A percentile compares a stretch with the other conserved stretches of the same genome.
phyloP scores from a whole-genome alignment of 2,888 invertebrate species.

The Pharmacophagus antenor region DNA sequence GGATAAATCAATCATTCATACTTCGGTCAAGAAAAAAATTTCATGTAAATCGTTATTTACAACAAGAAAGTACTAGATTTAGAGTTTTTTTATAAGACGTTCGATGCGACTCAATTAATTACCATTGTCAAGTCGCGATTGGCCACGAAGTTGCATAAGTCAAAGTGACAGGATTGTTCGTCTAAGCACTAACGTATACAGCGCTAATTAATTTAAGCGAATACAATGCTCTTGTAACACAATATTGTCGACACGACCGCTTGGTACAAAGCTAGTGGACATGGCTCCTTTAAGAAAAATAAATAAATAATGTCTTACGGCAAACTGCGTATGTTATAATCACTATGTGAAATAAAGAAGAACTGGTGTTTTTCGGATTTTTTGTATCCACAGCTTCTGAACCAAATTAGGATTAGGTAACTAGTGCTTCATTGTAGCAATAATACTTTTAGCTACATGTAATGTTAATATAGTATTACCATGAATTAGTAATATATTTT shows the following conservation, averaged over 20 bases:
- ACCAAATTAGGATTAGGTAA: too few relatives aligned
- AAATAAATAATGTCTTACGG: too few relatives aligned
- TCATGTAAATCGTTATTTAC: neutral
- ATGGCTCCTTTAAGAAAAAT: slow-evolving; percentile 8
- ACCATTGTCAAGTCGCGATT: slow-evolving; percentile 25
- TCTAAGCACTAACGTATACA: slow-evolving; percentile 36
- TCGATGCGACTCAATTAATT: neutral
- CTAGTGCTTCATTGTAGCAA: too few relatives aligned
- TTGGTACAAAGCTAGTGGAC: slow-evolving; percentile 8
- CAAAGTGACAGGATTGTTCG: slow-evolving; percentile 43
- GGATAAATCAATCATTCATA: too few relatives aligned
- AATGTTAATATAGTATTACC: too few relatives aligned
- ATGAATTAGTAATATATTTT: too few relatives aligned
- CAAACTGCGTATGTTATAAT: too few relatives aligned
- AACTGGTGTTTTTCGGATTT: too few relatives aligned
- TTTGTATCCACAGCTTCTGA: too few relatives aligned
- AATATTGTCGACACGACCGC: slow-evolving; percentile 56
- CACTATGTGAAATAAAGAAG: too few relatives aligned
- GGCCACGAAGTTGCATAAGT: slow-evolving; percentile 40
- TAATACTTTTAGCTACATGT: too few relatives aligned
- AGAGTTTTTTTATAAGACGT: neutral
- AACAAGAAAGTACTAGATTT: too few relatives aligned
- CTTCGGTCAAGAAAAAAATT: neutral
- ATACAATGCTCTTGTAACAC: slow-evolving; percentile 56
- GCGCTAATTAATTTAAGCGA: slow-evolving; percentile 54